Evolutionary conservation across 1,140 invertebrate species (phyloP).

Genomic region (Heliothis subflexa): DNA sequence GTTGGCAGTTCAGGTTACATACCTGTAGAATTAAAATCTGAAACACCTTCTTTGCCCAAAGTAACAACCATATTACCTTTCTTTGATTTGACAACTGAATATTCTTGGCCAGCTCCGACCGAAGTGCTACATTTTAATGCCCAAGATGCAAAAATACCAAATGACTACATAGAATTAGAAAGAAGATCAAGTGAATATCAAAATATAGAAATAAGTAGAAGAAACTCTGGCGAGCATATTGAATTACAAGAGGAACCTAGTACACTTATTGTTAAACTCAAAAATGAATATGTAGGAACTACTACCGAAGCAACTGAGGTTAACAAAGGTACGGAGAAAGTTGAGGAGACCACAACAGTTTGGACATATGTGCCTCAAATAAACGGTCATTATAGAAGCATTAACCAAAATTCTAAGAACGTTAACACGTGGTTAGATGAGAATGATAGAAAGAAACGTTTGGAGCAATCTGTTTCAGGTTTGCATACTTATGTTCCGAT

Average conservation of each 20-base stretch:
- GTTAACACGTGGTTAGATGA: constrained; percentile 66
- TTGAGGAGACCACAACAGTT: constrained; percentile 53
- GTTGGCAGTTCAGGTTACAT: constrained; percentile 76
- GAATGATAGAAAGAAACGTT: constrained; percentile 67
- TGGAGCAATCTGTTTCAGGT: constrained; percentile 62
- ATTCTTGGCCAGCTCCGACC: constrained; percentile 55
- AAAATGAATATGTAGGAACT: constrained; percentile 59
- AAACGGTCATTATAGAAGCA: constrained; percentile 77
- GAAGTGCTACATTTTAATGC: constrained; percentile 78
- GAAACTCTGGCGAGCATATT: constrained; percentile 44
- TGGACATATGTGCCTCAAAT: constrained; percentile 73
- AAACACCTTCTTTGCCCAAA: constrained; percentile 53
- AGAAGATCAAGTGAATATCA: constrained; percentile 52
- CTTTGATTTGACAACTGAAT: constrained; percentile 54
- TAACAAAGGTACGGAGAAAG: constrained; percentile 30
- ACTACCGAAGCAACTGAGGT: constrained; percentile 47
- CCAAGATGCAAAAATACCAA: constrained; percentile 77
- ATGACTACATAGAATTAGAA: constrained; percentile 63
- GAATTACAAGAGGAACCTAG: constrained; percentile 51
- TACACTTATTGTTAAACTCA: constrained; percentile 67
- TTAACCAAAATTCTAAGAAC: constrained; percentile 63
- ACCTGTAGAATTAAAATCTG: constrained; percentile 58
- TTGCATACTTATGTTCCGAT: constrained; percentile 65
- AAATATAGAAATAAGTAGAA: constrained; percentile 38
- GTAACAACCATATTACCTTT: constrained; percentile 59